Conservation (phyloP, 2,113 vertebrate genomes). For the Hucho hucho region DNA sequence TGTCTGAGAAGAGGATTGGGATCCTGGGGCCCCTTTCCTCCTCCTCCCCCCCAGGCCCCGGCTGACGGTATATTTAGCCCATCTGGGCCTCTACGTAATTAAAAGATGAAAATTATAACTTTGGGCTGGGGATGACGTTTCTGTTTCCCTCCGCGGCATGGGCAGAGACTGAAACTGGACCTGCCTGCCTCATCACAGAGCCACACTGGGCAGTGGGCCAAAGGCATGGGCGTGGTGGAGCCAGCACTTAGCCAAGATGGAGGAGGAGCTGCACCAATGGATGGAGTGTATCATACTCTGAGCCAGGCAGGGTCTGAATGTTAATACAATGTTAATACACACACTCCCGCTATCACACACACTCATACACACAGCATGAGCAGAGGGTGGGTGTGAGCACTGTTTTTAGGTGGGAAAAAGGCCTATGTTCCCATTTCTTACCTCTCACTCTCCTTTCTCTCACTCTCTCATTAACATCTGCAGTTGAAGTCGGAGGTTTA, state of each 20-base stretch:
- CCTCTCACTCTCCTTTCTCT: too few species aligned
- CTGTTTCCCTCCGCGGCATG: constrained; percentile 42
- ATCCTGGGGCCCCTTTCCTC: constrained; percentile 16
- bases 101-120: constrained; percentile 72
- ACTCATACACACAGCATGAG: background rate
- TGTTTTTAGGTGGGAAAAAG: too few species aligned
- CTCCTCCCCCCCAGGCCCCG: constrained; percentile 27
- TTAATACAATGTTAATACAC: constrained; percentile 9
- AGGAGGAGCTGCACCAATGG: background rate
- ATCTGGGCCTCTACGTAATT: constrained; percentile 67
- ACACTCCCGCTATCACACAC: too few species aligned
- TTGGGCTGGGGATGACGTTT: constrained; percentile 56
- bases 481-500: too few species aligned
- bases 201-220: constrained; percentile 36
- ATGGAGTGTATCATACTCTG: background rate
- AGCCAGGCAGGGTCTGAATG: constrained; percentile 4
- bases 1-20: constrained; percentile 26
- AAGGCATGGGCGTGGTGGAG: constrained; percentile 28
- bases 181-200: constrained; percentile 6
- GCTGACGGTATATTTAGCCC: constrained; percentile 64
- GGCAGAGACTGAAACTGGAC: constrained; percentile 36
- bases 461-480: too few species aligned
- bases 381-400: too few species aligned
- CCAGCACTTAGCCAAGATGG: constrained; percentile 36
- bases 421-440: too few species aligned